Evolutionary conservation across 2,113 vertebrate species (phyloP).

Genomic region (Semicossyphus pulcher): DNA sequence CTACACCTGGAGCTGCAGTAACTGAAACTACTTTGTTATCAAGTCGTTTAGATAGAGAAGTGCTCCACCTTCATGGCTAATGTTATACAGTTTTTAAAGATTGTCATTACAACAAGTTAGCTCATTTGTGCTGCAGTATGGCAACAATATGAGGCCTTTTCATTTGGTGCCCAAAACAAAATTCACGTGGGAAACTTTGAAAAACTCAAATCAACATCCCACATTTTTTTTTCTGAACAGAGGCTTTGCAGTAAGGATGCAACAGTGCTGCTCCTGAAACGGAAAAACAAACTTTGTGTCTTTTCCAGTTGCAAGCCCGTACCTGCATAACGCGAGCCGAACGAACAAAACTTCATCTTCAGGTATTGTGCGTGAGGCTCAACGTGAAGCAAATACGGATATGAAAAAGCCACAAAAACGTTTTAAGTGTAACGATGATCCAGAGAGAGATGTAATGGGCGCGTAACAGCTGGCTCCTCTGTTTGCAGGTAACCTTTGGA

Average conservation of each 20-base stretch:
- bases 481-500: conserved; percentile 11
- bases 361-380: conserved; percentile 99
- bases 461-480: conserved; percentile 25
- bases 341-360: conserved; percentile 99
- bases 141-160: not conserved
- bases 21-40: not conserved
- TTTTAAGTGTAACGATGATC: not conserved
- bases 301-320: conserved; percentile 86
- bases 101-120: not conserved
- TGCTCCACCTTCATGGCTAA: not conserved
- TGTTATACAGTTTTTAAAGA: not conserved
- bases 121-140: not conserved
- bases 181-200: not conserved
- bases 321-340: conserved; percentile 99
- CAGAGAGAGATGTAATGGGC: not conserved
- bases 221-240: no score
- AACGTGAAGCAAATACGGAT: conserved; percentile 96
- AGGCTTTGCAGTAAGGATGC: not conserved
- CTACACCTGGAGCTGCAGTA: conserved; percentile 44
- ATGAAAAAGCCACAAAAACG: conserved; percentile 61
- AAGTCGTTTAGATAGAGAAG: not conserved
- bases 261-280: not conserved
- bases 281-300: conserved; percentile 3
- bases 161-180: not conserved
- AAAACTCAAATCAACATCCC: not conserved